Percentiles rank a stretch among this genome's conserved stretches.
Conservation (phyloP, 2,888 invertebrate species). For the Rhopalosiphum nymphaeae region DNA sequence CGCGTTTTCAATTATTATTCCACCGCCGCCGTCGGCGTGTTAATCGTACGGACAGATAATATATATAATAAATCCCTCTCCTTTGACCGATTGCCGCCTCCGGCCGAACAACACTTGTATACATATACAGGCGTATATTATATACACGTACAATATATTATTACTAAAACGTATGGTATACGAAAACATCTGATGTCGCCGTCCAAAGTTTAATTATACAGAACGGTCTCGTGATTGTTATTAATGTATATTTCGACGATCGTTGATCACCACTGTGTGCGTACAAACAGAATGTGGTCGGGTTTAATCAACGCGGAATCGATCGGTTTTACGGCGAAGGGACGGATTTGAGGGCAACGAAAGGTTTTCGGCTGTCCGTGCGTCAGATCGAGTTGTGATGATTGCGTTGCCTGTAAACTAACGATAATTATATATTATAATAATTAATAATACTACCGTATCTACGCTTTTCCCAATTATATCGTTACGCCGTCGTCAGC, state of each 20-base stretch:
- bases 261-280: neutral
- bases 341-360: neutral
- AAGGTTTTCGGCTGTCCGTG: neutral
- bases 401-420: neutral
- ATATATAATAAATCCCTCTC: neutral
- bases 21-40: neutral
- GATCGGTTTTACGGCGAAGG: neutral
- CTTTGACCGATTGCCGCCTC: neutral
- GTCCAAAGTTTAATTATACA: neutral
- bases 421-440: neutral
- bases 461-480: neutral
- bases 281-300: neutral
- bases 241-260: neutral
- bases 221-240: neutral
- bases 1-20: neutral
- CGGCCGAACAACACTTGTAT: neutral
- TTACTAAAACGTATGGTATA: too few species aligned
- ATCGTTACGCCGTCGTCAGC: neutral
- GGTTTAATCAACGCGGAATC: neutral
- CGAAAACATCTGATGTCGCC: neutral
- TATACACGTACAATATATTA: too few species aligned
- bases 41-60: neutral
- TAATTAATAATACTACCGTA: too few species aligned
- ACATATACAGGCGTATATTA: neutral
- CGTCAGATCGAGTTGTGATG: neutral